phyloP scores from a whole-genome alignment of 2,113 vertebrate species.

The Promerops cafer region DNA sequence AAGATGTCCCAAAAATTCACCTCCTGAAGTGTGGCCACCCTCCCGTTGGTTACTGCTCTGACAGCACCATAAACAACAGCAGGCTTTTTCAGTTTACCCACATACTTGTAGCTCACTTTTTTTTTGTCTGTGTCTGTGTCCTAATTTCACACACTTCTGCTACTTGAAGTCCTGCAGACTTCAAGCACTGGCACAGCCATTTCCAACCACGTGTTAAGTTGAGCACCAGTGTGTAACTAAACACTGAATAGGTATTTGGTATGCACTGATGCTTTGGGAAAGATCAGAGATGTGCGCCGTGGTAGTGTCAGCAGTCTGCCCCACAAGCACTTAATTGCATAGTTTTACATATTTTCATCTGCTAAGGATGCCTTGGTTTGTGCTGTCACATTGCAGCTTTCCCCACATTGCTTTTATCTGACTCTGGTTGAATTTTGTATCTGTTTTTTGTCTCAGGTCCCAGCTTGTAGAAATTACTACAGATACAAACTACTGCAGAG shows the following conservation, averaged over 20 bases:
- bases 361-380: not conserved
- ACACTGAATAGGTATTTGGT: not conserved
- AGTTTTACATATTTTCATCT: not conserved
- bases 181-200: not conserved
- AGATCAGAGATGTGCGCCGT: not conserved
- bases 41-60: not conserved
- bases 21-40: not conserved
- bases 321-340: not conserved
- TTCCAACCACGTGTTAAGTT: not conserved
- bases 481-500: not conserved
- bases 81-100: not conserved
- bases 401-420: not conserved
- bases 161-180: not conserved
- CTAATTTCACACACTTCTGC: not conserved
- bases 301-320: not conserved
- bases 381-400: not conserved
- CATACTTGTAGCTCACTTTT: not conserved
- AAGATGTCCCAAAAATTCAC: not conserved
- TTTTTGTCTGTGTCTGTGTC: not conserved
- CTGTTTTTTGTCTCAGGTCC: not conserved
- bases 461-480: not conserved
- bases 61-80: not conserved
- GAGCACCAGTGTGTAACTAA: not conserved
- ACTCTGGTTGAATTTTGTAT: not conserved
- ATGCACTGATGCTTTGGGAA: not conserved